These are phyloP conservation scores for Mungos mungo DNA, from an alignment of 2,113 vertebrate species.

Conservation along the genomic window DNA sequence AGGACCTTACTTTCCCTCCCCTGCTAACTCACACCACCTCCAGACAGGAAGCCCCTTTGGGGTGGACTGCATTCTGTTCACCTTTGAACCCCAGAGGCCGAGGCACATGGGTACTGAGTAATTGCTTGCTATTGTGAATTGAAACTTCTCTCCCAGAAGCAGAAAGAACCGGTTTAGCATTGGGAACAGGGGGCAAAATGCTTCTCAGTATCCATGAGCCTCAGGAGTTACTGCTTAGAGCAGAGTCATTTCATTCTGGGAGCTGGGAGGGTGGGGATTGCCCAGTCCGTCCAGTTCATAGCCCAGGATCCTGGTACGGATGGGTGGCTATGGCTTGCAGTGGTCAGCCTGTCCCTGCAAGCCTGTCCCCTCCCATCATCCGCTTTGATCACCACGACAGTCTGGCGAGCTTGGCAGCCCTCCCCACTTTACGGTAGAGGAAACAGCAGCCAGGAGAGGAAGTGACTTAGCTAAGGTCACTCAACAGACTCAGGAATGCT, in stretches of 20 bases:
- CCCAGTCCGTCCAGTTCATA: no score
- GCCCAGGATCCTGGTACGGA: neutral
- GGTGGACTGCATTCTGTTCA: neutral
- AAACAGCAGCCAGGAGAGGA: neutral
- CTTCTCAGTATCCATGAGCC: neutral
- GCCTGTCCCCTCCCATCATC: no score
- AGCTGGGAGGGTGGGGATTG: neutral
- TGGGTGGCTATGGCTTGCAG: neutral
- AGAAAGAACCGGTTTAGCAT: neutral
- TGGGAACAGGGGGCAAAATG: neutral
- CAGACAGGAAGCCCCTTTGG: neutral
- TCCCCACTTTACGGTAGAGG: neutral
- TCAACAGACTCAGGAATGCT: neutral
- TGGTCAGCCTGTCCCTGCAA: neutral
- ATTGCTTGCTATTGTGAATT: neutral
- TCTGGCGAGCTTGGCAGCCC: neutral
- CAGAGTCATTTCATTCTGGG: neutral
- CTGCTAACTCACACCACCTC: neutral
- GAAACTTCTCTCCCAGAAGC: neutral
- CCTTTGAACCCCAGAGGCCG: neutral
- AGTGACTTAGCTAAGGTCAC: constrained; percentile 38
- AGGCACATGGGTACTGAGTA: neutral
- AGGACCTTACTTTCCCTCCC: neutral
- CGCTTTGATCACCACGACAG: neutral
- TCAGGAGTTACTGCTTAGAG: neutral